Evolutionary conservation across 2,888 invertebrate genomes (phyloP).

Genomic region (Nomada fabriciana): DNA sequence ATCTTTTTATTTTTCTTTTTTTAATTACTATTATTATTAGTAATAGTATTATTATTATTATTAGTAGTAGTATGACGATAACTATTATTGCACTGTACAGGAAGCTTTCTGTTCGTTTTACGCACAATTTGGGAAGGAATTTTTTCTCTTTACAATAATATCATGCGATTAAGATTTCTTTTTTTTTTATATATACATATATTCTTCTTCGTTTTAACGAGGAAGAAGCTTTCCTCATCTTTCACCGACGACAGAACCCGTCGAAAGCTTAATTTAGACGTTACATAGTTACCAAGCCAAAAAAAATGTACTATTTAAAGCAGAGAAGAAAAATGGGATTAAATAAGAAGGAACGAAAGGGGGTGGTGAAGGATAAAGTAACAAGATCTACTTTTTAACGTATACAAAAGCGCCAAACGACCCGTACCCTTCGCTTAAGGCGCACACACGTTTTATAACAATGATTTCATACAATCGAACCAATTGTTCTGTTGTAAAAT

Average conservation of each 20-base stretch:
- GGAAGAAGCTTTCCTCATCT: conserved; percentile 14
- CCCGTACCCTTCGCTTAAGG: conserved; percentile 63
- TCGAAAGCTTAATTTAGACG: conserved; percentile 72
- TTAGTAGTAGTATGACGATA: no score
- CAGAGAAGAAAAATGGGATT: conserved; percentile 28
- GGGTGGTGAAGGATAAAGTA: conserved; percentile 5
- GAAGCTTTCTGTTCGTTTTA: conserved; percentile 44
- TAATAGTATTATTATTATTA: conserved; percentile 5
- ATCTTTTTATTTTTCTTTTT: conserved; percentile 16
- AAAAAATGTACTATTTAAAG: conserved; percentile 75
- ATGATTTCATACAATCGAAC: conserved; percentile 66
- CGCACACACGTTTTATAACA: conserved; percentile 62
- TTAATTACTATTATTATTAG: conserved; percentile 9
- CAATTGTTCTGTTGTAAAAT: conserved; percentile 67
- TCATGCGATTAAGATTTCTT: conserved; percentile 1
- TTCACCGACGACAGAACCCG: conserved; percentile 16
- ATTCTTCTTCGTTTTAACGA: conserved; percentile 13
- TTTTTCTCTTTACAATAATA: conserved; percentile 3
- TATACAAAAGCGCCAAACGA: conserved; percentile 35
- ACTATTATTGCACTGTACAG: conserved; percentile 36
- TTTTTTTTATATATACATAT: not conserved
- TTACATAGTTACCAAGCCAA: conserved; percentile 83
- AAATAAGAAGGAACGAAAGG: conserved; percentile 23
- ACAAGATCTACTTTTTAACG: conserved; percentile 51
- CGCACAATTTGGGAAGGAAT: conserved; percentile 39